Evolutionary conservation across 53 echinoderm and acorn worm species (phyloP).

Genomic region (Echinarachnius parma): DNA sequence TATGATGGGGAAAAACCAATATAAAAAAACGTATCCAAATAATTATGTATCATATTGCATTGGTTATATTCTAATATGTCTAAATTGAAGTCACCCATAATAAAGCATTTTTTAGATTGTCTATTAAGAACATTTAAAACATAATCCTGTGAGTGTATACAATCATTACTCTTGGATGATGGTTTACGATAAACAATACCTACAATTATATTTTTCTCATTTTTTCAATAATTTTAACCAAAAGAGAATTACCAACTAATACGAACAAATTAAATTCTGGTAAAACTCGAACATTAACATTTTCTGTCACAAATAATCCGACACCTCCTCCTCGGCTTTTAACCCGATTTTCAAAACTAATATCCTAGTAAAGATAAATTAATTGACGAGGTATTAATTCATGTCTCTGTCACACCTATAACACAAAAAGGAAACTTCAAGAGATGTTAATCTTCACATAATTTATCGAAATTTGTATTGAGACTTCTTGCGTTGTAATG

Average conservation of each 20-base stretch:
- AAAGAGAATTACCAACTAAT: neutral
- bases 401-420: constrained; percentile 8
- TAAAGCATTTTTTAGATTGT: neutral
- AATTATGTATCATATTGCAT: too few relatives aligned
- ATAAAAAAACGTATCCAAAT: too few relatives aligned
- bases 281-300: neutral
- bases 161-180: neutral
- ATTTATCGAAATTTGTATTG: neutral
- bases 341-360: neutral
- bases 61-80: neutral
- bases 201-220: neutral
- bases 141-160: too few relatives aligned
- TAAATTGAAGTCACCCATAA: constrained; percentile 9
- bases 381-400: neutral
- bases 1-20: too few relatives aligned
- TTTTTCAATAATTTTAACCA: neutral
- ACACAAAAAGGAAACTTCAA: neutral
- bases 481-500: constrained; percentile 20
- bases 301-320: neutral
- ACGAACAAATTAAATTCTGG: neutral
- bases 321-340: constrained; percentile 12
- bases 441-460: neutral
- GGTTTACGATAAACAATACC: constrained; percentile 22
- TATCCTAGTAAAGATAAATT: constrained; percentile 5
- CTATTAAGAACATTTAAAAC: neutral